Conservation (phyloP, 2,888 invertebrate species). For the Drosophila meridiana region DNA sequence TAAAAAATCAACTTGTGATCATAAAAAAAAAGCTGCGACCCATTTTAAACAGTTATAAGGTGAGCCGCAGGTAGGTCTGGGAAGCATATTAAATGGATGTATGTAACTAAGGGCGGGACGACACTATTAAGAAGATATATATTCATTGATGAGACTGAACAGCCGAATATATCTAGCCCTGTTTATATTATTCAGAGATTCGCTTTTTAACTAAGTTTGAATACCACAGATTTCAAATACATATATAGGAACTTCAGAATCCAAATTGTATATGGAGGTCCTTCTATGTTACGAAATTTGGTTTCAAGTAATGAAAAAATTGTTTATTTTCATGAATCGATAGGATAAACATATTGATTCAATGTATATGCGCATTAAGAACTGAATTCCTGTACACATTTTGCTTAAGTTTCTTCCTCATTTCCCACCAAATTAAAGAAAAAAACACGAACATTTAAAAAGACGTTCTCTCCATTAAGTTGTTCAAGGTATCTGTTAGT, state of each 20-base stretch:
- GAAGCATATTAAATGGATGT: not conserved
- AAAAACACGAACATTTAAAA: too few relatives aligned
- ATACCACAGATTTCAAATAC: too few relatives aligned
- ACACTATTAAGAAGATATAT: not conserved
- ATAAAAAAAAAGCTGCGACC: slow-evolving; percentile 32
- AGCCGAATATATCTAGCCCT: not conserved
- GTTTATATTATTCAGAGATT: not conserved
- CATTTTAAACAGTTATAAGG: slow-evolving; percentile 56
- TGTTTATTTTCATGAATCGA: too few relatives aligned
- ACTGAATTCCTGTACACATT: too few relatives aligned
- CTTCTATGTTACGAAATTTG: not conserved
- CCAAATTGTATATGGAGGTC: not conserved
- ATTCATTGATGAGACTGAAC: not conserved
- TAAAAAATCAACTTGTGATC: slow-evolving; percentile 71
- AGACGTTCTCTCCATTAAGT: not conserved
- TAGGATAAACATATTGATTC: too few relatives aligned
- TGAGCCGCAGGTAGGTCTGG: slow-evolving; percentile 22
- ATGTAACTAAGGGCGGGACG: too few relatives aligned
- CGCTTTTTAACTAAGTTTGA: too few relatives aligned
- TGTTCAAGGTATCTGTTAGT: not conserved
- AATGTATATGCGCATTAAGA: too few relatives aligned
- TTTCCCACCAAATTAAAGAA: too few relatives aligned
- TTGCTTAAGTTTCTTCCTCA: too few relatives aligned
- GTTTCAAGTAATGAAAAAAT: too few relatives aligned
- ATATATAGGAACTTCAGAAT: not conserved